A percentile compares a stretch with the other conserved stretches of the same genome.
Conservation (phyloP, 2,113 vertebrate species). For the Sorex araneus region DNA sequence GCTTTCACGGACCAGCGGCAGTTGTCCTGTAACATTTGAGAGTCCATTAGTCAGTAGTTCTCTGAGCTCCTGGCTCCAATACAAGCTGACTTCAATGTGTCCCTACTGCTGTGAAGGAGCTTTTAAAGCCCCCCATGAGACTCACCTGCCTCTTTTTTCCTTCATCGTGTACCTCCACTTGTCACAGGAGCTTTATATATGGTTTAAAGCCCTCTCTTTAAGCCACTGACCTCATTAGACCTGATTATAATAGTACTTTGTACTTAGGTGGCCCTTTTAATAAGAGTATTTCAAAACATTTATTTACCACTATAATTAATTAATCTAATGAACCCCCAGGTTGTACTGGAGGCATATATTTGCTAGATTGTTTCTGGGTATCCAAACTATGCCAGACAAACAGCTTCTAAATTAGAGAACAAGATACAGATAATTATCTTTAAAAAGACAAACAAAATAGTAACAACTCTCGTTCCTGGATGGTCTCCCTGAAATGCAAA, state of each 20-base stretch:
- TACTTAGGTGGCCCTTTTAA: slow-evolving; percentile 70
- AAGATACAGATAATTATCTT: slow-evolving; percentile 50
- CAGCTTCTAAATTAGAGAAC: slow-evolving; percentile 61
- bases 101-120: not conserved
- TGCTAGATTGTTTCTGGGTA: slow-evolving; percentile 61
- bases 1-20: slow-evolving; percentile 6
- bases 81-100: not conserved
- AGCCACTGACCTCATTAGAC: slow-evolving; percentile 76
- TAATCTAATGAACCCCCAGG: slow-evolving; percentile 68
- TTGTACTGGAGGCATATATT: slow-evolving; percentile 70
- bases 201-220: slow-evolving; percentile 76
- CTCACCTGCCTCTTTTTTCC: slow-evolving; percentile 56
- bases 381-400: slow-evolving; percentile 36
- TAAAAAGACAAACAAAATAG: slow-evolving; percentile 58
- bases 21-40: slow-evolving; percentile 32
- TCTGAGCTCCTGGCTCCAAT: not conserved
- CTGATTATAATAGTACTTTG: slow-evolving; percentile 63
- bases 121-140: not conserved
- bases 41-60: not conserved
- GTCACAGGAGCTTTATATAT: slow-evolving; percentile 74
- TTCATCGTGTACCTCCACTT: not conserved
- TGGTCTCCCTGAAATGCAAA: slow-evolving; percentile 1
- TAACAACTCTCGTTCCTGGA: slow-evolving; percentile 12
- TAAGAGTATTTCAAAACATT: slow-evolving; percentile 76
- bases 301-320: slow-evolving; percentile 73